Conservation (phyloP, 2,113 vertebrate genomes). For the Eudyptes chrysolophus region DNA sequence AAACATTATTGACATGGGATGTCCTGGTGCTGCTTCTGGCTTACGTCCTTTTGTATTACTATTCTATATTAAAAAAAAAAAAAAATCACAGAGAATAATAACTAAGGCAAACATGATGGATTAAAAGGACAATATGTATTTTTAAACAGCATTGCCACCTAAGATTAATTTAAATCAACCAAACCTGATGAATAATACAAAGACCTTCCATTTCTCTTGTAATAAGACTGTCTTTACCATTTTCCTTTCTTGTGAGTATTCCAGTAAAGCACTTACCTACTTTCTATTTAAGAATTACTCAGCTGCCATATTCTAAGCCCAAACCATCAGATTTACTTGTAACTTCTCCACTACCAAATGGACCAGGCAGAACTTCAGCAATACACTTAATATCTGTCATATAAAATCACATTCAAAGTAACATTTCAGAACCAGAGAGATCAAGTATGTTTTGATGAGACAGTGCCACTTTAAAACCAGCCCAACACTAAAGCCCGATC, state of each 20-base stretch:
- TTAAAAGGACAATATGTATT: constrained; percentile 20
- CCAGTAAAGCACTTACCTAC: background rate
- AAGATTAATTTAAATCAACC: constrained; percentile 10
- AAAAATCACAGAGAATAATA: background rate
- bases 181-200: constrained; percentile 4
- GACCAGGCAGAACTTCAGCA: background rate
- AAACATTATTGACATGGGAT: background rate
- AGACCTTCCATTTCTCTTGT: background rate
- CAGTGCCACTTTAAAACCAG: background rate
- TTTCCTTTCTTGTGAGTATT: background rate
- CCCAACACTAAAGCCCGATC: background rate
- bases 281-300: background rate
- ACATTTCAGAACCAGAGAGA: background rate
- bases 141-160: constrained; percentile 20
- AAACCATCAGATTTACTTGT: background rate
- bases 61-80: background rate
- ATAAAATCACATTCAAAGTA: background rate
- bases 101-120: background rate
- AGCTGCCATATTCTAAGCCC: background rate
- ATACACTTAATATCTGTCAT: background rate
- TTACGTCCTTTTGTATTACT: background rate
- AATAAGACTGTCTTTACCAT: background rate
- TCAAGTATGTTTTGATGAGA: background rate
- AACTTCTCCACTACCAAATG: background rate
- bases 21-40: background rate